A percentile compares a stretch with the other conserved stretches of the same genome.
Conservation (phyloP, 2,113 vertebrate genomes). For the Turnix velox region DNA sequence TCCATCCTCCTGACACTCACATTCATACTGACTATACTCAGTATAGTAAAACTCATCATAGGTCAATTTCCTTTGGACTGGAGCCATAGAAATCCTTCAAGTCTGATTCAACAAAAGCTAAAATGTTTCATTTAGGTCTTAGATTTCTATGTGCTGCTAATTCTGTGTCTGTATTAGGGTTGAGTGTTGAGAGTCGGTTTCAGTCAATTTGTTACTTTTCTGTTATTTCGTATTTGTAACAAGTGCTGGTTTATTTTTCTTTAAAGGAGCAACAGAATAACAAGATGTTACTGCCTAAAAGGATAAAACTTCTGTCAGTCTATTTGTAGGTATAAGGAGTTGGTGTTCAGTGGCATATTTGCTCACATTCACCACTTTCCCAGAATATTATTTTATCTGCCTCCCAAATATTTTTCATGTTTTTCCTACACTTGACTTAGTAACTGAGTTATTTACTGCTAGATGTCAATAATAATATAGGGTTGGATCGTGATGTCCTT, state of each 20-base stretch:
- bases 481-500: neutral
- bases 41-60: neutral
- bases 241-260: neutral
- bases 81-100: neutral
- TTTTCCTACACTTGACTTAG: neutral
- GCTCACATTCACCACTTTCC: neutral
- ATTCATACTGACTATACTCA: no score
- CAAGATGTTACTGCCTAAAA: neutral
- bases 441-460: neutral
- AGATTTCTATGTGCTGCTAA: neutral
- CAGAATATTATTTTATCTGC: neutral
- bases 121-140: conserved; percentile 16
- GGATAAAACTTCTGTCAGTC: neutral
- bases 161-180: neutral
- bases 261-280: neutral
- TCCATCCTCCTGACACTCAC: no score
- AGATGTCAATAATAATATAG: neutral
- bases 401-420: neutral
- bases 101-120: neutral
- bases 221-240: neutral
- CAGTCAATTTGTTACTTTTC: neutral
- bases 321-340: neutral
- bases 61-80: neutral
- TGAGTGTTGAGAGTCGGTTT: neutral
- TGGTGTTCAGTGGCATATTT: neutral